Evolutionary conservation across 2,888 invertebrate species (phyloP).

Genomic region (Chloroclystis v-ata): DNA sequence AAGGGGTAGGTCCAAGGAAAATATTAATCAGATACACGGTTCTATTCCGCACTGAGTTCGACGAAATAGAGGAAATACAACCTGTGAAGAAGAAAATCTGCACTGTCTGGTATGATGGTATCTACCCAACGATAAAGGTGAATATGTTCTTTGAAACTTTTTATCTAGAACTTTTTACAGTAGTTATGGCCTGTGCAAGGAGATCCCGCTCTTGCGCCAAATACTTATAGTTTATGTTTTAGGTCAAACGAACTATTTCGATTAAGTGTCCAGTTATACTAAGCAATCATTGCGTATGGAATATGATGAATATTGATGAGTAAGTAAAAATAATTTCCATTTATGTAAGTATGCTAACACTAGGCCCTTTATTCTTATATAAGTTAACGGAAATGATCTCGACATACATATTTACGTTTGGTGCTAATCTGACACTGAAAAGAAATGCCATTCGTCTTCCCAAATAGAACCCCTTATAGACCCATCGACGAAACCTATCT

Average conservation of each 20-base stretch:
- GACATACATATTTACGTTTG: no score
- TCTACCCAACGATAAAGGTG: slow-evolving; percentile 68
- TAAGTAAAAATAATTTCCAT: slow-evolving; percentile 36
- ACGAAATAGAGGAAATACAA: slow-evolving; percentile 61
- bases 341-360: no score
- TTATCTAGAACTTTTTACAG: not conserved
- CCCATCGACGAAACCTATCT: no score
- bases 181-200: no score
- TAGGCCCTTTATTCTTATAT: no score
- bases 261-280: slow-evolving; percentile 62
- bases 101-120: slow-evolving; percentile 68
- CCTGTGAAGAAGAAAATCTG: slow-evolving; percentile 57
- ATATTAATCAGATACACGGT: slow-evolving; percentile 58
- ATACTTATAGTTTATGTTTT: no score
- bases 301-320: slow-evolving; percentile 64
- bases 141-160: slow-evolving; percentile 3
- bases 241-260: slow-evolving; percentile 67
- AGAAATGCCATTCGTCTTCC: no score
- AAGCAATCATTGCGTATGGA: slow-evolving; percentile 70
- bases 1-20: slow-evolving; percentile 60
- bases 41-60: slow-evolving; percentile 56
- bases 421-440: no score
- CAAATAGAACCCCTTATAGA: no score
- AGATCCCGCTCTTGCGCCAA: no score
- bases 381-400: no score